Evolutionary conservation across 2,113 vertebrate genomes (phyloP).

Genomic region (human): DNA sequence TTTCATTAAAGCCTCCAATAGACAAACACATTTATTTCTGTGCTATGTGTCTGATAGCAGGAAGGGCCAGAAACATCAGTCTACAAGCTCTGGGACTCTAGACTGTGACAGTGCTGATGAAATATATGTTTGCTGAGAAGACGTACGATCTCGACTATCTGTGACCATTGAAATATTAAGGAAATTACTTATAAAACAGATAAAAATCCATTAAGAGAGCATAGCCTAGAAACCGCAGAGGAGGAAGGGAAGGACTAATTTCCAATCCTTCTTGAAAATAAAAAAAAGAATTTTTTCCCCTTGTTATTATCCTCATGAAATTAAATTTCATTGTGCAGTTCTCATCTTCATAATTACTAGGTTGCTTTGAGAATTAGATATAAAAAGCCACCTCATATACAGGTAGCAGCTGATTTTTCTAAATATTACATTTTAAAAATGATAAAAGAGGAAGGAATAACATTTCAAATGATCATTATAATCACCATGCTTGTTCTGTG

Average conservation of each 20-base stretch:
- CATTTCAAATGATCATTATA: slow-evolving; percentile 80
- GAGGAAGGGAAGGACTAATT: slow-evolving; percentile 61
- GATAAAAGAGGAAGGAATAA: slow-evolving; percentile 66
- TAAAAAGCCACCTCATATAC: slow-evolving; percentile 62
- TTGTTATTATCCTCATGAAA: slow-evolving; percentile 65
- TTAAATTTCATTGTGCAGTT: slow-evolving; percentile 64
- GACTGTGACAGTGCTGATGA: slow-evolving; percentile 72
- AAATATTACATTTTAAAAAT: slow-evolving; percentile 80
- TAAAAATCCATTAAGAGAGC: slow-evolving; percentile 71
- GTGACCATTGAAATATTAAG: slow-evolving; percentile 79
- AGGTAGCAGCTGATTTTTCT: slow-evolving; percentile 74
- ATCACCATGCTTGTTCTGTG: slow-evolving; percentile 64
- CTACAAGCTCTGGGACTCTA: slow-evolving; percentile 69
- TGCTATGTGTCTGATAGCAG: slow-evolving; percentile 71
- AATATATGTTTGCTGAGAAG: slow-evolving; percentile 74
- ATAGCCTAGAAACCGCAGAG: slow-evolving; percentile 53
- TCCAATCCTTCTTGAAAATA: slow-evolving; percentile 64
- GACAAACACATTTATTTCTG: slow-evolving; percentile 76
- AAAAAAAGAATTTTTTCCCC: slow-evolving; percentile 57
- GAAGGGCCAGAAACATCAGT: slow-evolving; percentile 75
- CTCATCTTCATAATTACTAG: slow-evolving; percentile 79
- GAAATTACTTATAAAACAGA: slow-evolving; percentile 79
- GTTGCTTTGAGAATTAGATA: slow-evolving; percentile 53
- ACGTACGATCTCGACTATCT: slow-evolving; percentile 57
- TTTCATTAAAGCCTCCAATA: slow-evolving; percentile 79